Conservation (phyloP, 2,888 invertebrate genomes). For the Plagodis pulveraria region DNA sequence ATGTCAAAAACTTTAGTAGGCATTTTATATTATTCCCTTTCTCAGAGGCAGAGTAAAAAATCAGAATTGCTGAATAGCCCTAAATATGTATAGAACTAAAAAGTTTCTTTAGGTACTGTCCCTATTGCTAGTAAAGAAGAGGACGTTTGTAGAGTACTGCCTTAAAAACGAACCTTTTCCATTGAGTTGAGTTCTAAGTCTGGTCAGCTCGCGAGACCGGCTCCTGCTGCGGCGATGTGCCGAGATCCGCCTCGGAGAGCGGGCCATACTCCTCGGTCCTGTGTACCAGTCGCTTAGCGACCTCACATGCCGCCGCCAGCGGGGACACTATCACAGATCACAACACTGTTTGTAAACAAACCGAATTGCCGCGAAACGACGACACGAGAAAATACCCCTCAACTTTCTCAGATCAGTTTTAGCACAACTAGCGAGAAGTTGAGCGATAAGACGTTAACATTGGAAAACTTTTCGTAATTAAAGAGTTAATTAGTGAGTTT, state of each 20-base stretch:
- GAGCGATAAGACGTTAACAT: slow-evolving; percentile 9
- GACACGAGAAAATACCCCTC: neutral
- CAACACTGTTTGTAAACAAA: slow-evolving; percentile 31
- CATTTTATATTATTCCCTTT: too few species aligned
- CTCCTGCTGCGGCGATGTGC: slow-evolving; percentile 68
- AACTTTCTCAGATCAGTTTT: slow-evolving; percentile 16
- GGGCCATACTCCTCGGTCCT: slow-evolving; percentile 58
- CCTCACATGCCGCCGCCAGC: slow-evolving; percentile 28
- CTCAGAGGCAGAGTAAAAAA: too few species aligned
- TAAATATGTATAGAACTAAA: too few species aligned
- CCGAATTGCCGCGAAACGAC: slow-evolving; percentile 3
- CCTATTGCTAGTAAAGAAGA: too few species aligned
- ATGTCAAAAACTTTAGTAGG: too few species aligned
- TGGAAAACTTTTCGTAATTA: slow-evolving; percentile 36
- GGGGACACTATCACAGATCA: slow-evolving; percentile 20
- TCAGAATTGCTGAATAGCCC: too few species aligned
- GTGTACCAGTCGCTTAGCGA: slow-evolving; percentile 18
- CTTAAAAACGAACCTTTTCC: slow-evolving; percentile 63
- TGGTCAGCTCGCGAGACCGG: slow-evolving; percentile 67
- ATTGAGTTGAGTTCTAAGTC: slow-evolving; percentile 70
- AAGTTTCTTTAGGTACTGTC: too few species aligned
- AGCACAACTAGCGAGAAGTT: slow-evolving; percentile 10
- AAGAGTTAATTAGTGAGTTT: slow-evolving; percentile 28
- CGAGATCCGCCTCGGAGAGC: slow-evolving; percentile 71
- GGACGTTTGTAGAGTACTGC: neutral